phyloP scores from a whole-genome alignment of 2,797 vertebrate species.

The Pangasius macronema region DNA sequence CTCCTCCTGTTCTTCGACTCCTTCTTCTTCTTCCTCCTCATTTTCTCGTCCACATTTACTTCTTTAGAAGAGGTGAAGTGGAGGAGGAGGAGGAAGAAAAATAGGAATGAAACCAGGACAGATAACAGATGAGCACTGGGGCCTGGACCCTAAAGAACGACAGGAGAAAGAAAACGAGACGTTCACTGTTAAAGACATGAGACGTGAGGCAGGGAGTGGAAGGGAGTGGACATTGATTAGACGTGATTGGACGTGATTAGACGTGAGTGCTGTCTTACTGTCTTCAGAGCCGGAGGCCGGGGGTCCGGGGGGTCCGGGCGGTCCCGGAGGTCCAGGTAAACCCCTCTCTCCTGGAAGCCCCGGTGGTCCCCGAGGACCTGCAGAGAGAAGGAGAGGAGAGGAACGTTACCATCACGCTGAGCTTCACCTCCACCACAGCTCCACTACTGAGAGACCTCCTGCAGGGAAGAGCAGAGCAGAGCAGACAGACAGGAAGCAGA shows the following conservation, averaged over 20 bases:
- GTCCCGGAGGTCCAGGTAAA: slow-evolving; percentile 79
- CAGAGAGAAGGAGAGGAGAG: slow-evolving; percentile 5
- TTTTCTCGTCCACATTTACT: too few species aligned
- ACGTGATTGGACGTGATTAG: background rate
- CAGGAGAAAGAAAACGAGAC: background rate
- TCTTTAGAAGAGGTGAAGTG: too few species aligned
- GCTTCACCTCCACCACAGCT: slow-evolving; percentile 4
- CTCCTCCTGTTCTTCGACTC: too few species aligned
- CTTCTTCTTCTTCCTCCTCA: too few species aligned
- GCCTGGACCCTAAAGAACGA: background rate
- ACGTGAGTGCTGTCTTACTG: slow-evolving; percentile 19
- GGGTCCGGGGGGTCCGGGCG: slow-evolving; percentile 79
- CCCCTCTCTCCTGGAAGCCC: slow-evolving; percentile 87
- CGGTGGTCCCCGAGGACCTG: slow-evolving; percentile 75
- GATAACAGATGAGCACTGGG: too few species aligned
- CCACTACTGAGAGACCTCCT: background rate
- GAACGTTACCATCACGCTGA: slow-evolving; percentile 15
- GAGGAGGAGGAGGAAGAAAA: background rate
- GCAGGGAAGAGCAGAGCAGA: background rate
- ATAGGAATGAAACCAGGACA: too few species aligned
- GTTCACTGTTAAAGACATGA: background rate
- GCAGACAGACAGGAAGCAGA: slow-evolving; percentile 1
- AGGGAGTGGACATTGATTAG: background rate
- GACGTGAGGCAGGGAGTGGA: background rate
- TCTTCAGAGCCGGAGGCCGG: slow-evolving; percentile 75